Conservation (phyloP, 2,888 invertebrate species). For the Coronaproctus castanopsis region DNA sequence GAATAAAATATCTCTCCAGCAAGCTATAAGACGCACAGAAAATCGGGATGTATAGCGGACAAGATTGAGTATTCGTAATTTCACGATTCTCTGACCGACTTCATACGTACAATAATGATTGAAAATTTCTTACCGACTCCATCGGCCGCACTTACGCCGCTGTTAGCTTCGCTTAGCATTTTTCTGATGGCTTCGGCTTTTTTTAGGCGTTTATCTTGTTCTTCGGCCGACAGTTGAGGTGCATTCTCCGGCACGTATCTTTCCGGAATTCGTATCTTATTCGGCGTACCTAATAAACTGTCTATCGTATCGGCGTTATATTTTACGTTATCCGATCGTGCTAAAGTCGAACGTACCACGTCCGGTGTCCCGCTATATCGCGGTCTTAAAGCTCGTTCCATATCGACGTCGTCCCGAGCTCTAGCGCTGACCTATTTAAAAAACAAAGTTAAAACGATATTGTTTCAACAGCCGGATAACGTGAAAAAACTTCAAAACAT, state of each 20-base stretch:
- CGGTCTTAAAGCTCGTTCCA: conserved; percentile 61
- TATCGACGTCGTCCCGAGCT: conserved; percentile 64
- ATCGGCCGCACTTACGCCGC: conserved; percentile 12
- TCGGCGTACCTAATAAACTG: conserved; percentile 63
- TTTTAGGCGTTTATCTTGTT: conserved; percentile 58
- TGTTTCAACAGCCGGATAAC: background rate
- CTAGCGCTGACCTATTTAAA: conserved; percentile 32
- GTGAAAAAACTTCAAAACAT: no score
- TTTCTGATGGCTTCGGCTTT: conserved; percentile 81
- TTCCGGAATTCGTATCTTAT: conserved; percentile 79
- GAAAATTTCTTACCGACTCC: background rate
- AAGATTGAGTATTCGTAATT: no score
- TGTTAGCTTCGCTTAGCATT: conserved; percentile 52
- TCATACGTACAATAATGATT: no score
- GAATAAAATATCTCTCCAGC: no score
- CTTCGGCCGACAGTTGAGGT: conserved; percentile 66
- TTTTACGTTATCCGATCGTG: conserved; percentile 33
- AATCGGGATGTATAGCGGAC: no score
- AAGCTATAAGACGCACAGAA: no score
- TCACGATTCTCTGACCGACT: no score
- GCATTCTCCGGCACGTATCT: conserved; percentile 76
- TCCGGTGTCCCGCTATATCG: conserved; percentile 55
- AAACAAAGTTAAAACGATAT: background rate
- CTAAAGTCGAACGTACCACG: conserved; percentile 63
- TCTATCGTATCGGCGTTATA: conserved; percentile 68